These are phyloP conservation scores for Parazoanthus swiftii DNA, from an alignment of 92 coral and sea anemone genomes.

Conservation along the genomic window DNA sequence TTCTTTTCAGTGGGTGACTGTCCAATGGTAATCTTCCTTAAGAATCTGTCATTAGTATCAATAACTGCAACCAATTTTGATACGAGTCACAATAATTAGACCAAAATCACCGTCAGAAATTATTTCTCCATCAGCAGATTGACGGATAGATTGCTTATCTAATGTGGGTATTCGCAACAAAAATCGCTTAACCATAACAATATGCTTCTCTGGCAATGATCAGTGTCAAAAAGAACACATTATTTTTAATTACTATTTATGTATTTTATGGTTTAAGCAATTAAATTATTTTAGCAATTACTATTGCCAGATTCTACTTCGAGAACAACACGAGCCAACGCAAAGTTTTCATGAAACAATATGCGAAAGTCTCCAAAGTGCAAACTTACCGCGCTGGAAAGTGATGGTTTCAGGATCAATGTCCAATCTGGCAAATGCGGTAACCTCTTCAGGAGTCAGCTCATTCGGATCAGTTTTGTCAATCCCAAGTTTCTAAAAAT, in stretches of 20 bases:
- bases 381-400: slow-evolving; percentile 84
- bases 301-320: too few relatives aligned
- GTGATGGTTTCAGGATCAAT: slow-evolving; percentile 88
- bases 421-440: slow-evolving; percentile 84
- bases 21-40: slow-evolving; percentile 93
- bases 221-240: too few relatives aligned
- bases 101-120: not conserved
- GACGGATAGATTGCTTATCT: too few relatives aligned
- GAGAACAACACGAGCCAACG: not conserved
- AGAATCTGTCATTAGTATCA: slow-evolving; percentile 91
- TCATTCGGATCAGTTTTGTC: slow-evolving; percentile 91
- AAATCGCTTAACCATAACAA: too few relatives aligned
- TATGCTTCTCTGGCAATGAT: too few relatives aligned
- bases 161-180: too few relatives aligned
- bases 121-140: too few relatives aligned
- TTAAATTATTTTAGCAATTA: too few relatives aligned
- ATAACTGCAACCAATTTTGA: slow-evolving; percentile 57
- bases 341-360: not conserved
- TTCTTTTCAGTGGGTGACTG: slow-evolving; percentile 95
- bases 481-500: slow-evolving; percentile 87
- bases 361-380: not conserved
- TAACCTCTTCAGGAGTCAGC: slow-evolving; percentile 82
- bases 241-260: too few relatives aligned
- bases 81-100: not conserved
- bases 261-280: too few relatives aligned